Base-by-base conservation (phyloP, 2,797 vertebrate genomes). In the Macroramphosus scolopax region DNA sequence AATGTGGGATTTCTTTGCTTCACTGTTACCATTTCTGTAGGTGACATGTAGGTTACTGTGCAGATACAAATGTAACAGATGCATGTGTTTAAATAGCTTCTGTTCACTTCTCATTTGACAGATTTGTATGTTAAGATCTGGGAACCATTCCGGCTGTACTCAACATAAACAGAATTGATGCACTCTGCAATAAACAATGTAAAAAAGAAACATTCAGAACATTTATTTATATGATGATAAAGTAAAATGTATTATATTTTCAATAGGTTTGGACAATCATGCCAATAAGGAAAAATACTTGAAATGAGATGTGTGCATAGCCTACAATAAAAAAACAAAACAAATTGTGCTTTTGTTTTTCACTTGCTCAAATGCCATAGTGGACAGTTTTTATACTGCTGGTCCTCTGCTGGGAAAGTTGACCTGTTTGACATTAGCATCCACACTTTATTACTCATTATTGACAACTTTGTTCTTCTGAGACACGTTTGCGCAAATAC, bases 191-290 rank as follows among this genome's bases (percentile, higher is more conserved):
- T 39, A 25, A 49, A 42, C 55, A 35, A 48, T 18, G 18, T 46
- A 41, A 9, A 37, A 57, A 42, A 38, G 6, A 17, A 40, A 32
- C 5, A 35, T 59, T 32, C 44, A 40, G 47, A 55, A 53, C 17
- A 11, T 75, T 49, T 67, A 61, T 72, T 56, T 74, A 74, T 64
- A 64, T 51, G 44, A 26, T 51, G 28, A 43, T 51, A 16, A 61
- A 26, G 2, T 52, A 10, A n/a, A 44, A 63, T 76, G 55, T 80
- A 58, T 62, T 61, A 66, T 75, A 78, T 77, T 68, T 79, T 57
- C 56, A 77, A 63, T 68, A 59, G 14, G 37, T 68, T 51, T 68
- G 56, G 71, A 82, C 78, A 78, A 77, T 83, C 68, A 56, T 78
- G 38, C 26, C 44, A 48, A 64, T 59, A 60, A 69, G 10, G 40